These are phyloP conservation scores for Papilio aristodemus DNA, from an alignment of 1,140 invertebrate species.

Conservation along the genomic window DNA sequence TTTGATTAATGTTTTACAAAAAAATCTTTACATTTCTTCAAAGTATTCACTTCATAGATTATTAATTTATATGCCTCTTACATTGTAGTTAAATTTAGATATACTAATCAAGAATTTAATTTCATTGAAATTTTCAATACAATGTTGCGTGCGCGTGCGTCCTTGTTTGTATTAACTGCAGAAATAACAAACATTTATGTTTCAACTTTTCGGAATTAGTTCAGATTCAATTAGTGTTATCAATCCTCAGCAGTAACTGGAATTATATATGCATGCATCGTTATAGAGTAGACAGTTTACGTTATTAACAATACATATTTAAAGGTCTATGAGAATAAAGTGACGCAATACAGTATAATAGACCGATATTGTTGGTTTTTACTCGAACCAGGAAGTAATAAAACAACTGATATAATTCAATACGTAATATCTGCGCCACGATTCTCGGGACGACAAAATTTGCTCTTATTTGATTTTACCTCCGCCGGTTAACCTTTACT, in stretches of 20 bases:
- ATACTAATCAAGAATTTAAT: background rate
- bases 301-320: no score
- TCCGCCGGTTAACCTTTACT: slow-evolving; percentile 15
- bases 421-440: background rate
- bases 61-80: no score
- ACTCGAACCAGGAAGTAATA: background rate
- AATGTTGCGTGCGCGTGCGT: no score
- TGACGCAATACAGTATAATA: background rate
- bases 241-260: no score
- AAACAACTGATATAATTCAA: background rate
- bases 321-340: no score
- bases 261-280: no score
- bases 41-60: background rate
- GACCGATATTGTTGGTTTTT: slow-evolving; percentile 4
- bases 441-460: background rate
- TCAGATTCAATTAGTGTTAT: no score
- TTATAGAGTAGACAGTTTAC: no score
- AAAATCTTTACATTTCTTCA: background rate
- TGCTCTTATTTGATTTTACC: slow-evolving; percentile 10
- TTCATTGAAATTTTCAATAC: no score
- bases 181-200: no score
- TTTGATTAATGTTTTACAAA: background rate
- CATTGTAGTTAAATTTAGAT: background rate
- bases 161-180: no score
- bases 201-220: no score